phyloP scores from a whole-genome alignment of 2,113 vertebrate genomes.

The Phylloscopus trochiloides region DNA sequence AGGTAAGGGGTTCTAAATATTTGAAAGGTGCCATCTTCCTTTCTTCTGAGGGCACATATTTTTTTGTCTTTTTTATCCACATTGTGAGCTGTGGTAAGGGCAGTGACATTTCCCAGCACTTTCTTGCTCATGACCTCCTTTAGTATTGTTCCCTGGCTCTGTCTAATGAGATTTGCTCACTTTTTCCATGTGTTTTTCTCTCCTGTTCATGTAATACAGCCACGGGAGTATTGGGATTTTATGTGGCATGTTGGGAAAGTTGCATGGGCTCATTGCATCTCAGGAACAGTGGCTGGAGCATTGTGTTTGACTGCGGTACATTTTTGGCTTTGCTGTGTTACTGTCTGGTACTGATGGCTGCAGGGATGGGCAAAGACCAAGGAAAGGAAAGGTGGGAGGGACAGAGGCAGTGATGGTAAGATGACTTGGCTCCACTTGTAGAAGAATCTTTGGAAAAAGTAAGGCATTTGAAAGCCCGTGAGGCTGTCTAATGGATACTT shows the following conservation, averaged over 20 bases:
- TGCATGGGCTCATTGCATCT: background rate
- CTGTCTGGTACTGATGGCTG: background rate
- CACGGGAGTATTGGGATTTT: background rate
- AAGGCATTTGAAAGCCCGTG: background rate
- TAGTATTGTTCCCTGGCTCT: background rate
- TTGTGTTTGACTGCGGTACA: background rate
- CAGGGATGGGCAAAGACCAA: background rate
- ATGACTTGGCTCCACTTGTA: background rate
- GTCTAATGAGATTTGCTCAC: background rate
- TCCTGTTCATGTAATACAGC: background rate
- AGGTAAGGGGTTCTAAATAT: background rate
- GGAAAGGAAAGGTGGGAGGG: background rate
- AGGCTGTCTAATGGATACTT: background rate
- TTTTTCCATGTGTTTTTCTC: background rate
- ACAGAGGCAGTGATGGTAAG: background rate
- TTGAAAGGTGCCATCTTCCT: background rate
- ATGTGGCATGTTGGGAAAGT: background rate
- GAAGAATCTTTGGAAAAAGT: background rate
- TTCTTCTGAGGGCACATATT: background rate
- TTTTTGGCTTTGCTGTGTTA: background rate
- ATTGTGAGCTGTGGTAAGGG: background rate
- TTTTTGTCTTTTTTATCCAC: background rate
- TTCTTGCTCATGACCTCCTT: background rate
- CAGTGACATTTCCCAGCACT: background rate
- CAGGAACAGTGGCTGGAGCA: background rate